A percentile compares a stretch with the other conserved stretches of the same genome.
These are phyloP conservation scores for Arrhopalites spinosus DNA, from an alignment of 2,888 invertebrate genomes.

Conservation along the genomic window DNA sequence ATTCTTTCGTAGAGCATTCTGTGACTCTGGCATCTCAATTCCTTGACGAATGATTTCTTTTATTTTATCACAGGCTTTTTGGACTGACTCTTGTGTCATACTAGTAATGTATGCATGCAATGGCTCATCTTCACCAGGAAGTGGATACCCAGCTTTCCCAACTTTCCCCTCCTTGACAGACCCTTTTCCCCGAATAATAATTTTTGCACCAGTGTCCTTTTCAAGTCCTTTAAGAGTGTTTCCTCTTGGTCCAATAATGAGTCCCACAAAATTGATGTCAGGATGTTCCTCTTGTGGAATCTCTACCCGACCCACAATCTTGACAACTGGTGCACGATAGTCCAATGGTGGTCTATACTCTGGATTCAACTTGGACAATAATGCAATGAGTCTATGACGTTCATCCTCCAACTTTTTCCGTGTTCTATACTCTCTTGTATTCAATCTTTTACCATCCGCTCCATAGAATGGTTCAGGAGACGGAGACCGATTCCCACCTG, in stretches of 20 bases:
- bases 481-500: constrained; percentile 71
- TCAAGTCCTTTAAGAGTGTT: constrained; percentile 98
- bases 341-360: constrained; percentile 99
- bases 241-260: constrained; percentile 96
- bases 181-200: constrained; percentile 98
- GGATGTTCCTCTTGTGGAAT: constrained; percentile 99
- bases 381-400: constrained; percentile 79
- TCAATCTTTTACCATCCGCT: constrained; percentile 97
- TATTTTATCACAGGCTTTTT: constrained; percentile 94
- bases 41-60: constrained; percentile 97
- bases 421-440: constrained; percentile 97
- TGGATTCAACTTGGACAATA: constrained; percentile 86
- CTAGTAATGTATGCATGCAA: constrained; percentile 99
- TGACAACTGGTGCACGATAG: constrained; percentile 93
- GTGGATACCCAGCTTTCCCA: constrained; percentile 95
- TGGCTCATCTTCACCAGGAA: constrained; percentile 99
- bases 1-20: constrained; percentile 96
- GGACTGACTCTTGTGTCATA: constrained; percentile 93
- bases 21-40: constrained; percentile 97
- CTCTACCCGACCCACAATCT: constrained; percentile 85
- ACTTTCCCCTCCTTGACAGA: constrained; percentile 99
- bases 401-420: constrained; percentile 95
- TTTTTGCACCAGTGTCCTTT: constrained; percentile 94
- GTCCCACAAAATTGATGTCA: constrained; percentile 98
- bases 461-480: constrained; percentile 99